These are phyloP conservation scores for Pluvianellus socialis DNA, from an alignment of 2,113 vertebrate species.

Conservation along the genomic window DNA sequence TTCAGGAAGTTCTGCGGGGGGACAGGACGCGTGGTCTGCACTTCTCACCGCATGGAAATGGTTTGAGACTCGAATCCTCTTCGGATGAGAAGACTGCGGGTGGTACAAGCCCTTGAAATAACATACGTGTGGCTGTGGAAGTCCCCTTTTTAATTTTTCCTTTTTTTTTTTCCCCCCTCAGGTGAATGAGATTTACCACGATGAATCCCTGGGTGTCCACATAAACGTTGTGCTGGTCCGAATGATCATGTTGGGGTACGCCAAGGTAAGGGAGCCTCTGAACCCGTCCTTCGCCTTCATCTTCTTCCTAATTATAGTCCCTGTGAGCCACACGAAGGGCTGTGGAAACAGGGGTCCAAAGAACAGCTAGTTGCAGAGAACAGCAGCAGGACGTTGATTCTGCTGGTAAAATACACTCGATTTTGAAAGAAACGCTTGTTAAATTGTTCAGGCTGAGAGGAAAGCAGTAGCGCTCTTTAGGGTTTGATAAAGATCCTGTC, in stretches of 20 bases:
- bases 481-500: not conserved
- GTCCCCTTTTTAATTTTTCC: not conserved
- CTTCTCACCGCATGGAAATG: not conserved
- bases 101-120: not conserved
- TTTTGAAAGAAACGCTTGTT: not conserved
- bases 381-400: not conserved
- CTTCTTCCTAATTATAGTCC: not conserved
- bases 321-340: fast-evolving
- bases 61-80: not conserved
- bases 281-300: fast-evolving
- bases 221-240: conserved; percentile 97
- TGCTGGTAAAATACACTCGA: not conserved
- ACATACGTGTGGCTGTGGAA: fast-evolving
- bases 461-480: not conserved
- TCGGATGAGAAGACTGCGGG: not conserved
- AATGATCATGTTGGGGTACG: conserved; percentile 97
- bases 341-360: not conserved
- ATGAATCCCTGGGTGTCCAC: conserved; percentile 92
- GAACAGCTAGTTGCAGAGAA: not conserved
- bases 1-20: not conserved
- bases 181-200: conserved; percentile 99
- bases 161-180: conserved; percentile 32
- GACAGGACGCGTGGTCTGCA: no score
- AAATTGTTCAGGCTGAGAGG: not conserved
- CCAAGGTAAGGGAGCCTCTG: conserved; percentile 82